Percentiles rank a stretch among this genome's conserved stretches.
phyloP scores from a whole-genome alignment of 1,140 invertebrate genomes.

The Brachionus koreanus region DNA sequence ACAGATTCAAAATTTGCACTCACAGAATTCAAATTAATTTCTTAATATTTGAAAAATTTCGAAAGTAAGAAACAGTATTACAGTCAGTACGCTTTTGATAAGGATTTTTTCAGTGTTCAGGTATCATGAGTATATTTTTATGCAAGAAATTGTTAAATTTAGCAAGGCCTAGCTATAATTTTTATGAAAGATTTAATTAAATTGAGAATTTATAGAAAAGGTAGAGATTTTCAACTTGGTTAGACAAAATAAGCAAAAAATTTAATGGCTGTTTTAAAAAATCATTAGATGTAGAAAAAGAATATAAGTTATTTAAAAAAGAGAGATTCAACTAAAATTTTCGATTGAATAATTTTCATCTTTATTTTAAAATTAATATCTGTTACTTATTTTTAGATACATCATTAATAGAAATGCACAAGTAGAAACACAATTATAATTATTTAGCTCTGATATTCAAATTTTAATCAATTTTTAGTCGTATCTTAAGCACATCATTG shows the following conservation, averaged over 20 bases:
- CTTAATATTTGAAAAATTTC: background rate
- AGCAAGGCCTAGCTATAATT: background rate
- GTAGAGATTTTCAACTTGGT: background rate
- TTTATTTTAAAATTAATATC: background rate
- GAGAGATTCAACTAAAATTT: background rate
- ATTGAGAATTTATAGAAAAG: background rate
- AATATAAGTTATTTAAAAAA: background rate
- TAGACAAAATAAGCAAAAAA: background rate
- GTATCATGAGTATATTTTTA: background rate
- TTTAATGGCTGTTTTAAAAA: background rate
- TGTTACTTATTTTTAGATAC: background rate
- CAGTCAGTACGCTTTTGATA: background rate
- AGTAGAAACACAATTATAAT: background rate
- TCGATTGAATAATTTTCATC: background rate
- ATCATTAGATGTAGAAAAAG: background rate
- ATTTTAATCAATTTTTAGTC: background rate
- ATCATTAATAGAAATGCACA: background rate
- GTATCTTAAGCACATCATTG: background rate
- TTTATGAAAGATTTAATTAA: background rate
- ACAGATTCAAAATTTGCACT: background rate
- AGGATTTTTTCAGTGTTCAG: background rate
- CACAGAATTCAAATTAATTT: background rate
- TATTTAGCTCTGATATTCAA: background rate
- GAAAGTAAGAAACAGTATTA: background rate
- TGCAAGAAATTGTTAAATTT: background rate